A percentile compares a stretch with the other conserved stretches of the same genome.
Evolutionary conservation across 2,113 vertebrate species (phyloP).

Genomic region (Ardeotis arabs): DNA sequence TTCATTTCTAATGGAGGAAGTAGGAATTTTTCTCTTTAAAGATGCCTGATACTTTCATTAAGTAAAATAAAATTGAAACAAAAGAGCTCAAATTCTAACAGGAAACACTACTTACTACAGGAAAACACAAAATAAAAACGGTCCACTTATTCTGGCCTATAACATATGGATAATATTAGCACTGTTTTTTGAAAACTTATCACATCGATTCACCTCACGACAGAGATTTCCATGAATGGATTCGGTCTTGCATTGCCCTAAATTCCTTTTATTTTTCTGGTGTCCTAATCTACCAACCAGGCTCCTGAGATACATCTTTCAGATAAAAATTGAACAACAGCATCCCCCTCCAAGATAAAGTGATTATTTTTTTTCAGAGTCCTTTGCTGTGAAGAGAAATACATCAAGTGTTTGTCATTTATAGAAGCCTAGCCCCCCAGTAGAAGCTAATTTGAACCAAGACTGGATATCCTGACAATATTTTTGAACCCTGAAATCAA

Average conservation of each 20-base stretch:
- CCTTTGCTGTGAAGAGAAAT: neutral
- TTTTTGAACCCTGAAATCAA: neutral
- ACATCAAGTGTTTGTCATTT: neutral
- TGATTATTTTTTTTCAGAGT: neutral
- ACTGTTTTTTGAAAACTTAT: neutral
- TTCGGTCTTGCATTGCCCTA: neutral
- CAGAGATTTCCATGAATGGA: neutral
- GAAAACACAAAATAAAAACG: neutral
- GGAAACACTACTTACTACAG: neutral
- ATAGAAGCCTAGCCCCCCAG: neutral
- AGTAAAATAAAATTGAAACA: neutral
- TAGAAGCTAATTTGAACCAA: neutral
- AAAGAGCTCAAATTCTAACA: neutral
- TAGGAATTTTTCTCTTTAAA: neutral
- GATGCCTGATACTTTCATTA: neutral
- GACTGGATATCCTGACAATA: neutral
- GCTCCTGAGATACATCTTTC: neutral
- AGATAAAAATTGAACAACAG: neutral
- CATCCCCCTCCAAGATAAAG: neutral
- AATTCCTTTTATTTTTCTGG: neutral
- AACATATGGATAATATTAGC: neutral
- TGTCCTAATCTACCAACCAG: neutral
- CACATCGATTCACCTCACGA: neutral
- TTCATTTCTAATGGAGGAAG: neutral
- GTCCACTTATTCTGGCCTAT: neutral